These are phyloP conservation scores for Aphis craccivora DNA, from an alignment of 1,140 invertebrate species.

Conservation along the genomic window DNA sequence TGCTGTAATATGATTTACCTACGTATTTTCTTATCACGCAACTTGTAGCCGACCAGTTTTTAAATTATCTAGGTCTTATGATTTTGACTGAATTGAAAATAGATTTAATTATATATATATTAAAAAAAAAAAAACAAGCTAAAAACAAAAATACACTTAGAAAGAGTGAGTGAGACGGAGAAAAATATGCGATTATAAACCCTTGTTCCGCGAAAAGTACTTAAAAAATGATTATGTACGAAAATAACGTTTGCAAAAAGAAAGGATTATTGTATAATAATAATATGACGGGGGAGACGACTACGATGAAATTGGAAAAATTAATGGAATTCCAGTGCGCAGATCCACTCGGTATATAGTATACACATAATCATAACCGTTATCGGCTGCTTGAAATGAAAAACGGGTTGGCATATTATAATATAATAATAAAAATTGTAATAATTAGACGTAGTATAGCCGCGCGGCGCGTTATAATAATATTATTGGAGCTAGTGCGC, in stretches of 20 bases:
- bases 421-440: not conserved
- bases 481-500: not conserved
- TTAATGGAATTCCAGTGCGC: conserved; percentile 34
- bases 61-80: not conserved
- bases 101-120: not conserved
- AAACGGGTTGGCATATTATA: not conserved
- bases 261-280: conserved; percentile 29
- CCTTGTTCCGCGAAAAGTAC: conserved; percentile 16
- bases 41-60: not conserved
- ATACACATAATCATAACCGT: not conserved
- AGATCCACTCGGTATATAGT: not conserved
- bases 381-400: not conserved
- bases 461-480: not conserved
- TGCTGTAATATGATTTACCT: not conserved
- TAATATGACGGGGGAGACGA: not conserved
- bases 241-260: conserved; percentile 15
- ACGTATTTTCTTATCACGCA: not conserved
- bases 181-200: conserved; percentile 26
- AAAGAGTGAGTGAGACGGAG: not conserved
- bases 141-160: not conserved
- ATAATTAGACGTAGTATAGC: not conserved
- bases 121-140: not conserved
- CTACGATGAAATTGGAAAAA: conserved; percentile 44
- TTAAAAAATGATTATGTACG: conserved; percentile 30
- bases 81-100: conserved; percentile 1